A percentile compares a stretch with the other conserved stretches of the same genome.
phyloP scores from a whole-genome alignment of 2,888 invertebrate genomes.

The Erynnis tages region DNA sequence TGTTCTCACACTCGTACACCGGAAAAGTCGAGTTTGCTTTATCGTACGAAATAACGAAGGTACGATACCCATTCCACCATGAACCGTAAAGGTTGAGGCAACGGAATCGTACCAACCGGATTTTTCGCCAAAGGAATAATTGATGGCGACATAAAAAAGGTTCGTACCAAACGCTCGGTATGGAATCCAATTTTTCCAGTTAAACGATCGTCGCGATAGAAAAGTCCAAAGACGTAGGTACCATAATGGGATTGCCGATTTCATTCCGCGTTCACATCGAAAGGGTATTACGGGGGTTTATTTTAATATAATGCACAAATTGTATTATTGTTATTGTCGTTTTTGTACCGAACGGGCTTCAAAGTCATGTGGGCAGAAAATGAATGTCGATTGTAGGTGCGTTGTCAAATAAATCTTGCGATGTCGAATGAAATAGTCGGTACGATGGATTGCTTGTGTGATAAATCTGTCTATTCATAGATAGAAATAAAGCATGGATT shows the following conservation, averaged over 20 bases:
- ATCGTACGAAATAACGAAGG: conserved; percentile 38
- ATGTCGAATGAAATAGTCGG: too few species aligned
- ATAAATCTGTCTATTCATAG: too few species aligned
- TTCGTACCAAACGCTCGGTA: conserved; percentile 27
- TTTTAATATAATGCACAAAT: conserved; percentile 19
- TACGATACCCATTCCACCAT: conserved; percentile 30
- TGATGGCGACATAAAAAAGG: conserved; percentile 32
- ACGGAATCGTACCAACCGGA: conserved; percentile 3
- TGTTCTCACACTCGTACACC: background rate
- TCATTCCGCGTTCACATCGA: conserved; percentile 2
- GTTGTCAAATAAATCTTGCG: too few species aligned
- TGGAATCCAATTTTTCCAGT: conserved; percentile 30
- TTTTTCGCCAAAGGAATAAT: conserved; percentile 26
- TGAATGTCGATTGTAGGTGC: too few species aligned
- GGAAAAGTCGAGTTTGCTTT: conserved; percentile 31
- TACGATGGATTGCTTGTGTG: too few species aligned
- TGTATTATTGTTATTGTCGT: background rate
- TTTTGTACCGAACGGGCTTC: background rate
- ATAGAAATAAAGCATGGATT: too few species aligned
- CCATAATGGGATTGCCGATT: conserved; percentile 22
- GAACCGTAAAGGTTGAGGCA: conserved; percentile 24
- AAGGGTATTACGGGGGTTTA: background rate
- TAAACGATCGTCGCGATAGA: conserved; percentile 37
- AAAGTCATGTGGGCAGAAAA: background rate
- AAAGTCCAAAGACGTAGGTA: conserved; percentile 10